Evolutionary conservation across 64 coral and sea anemone species (phyloP).

Genomic region (Montipora efflorescens): DNA sequence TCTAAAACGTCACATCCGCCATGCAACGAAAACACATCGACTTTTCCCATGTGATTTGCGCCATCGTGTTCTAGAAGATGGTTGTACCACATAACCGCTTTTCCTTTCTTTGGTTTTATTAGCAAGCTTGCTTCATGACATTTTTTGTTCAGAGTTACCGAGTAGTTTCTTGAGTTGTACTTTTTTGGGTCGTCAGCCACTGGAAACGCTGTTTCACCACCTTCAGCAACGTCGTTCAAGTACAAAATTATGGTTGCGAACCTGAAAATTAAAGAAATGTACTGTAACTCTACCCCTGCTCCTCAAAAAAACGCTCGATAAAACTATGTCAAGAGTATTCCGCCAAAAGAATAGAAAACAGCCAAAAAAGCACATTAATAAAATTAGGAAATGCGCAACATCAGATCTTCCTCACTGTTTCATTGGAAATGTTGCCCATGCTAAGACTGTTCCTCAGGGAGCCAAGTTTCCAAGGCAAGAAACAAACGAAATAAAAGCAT

Average conservation of each 20-base stretch:
- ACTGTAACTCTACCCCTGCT: too few species aligned
- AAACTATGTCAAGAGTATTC: too few species aligned
- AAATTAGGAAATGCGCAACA: too few species aligned
- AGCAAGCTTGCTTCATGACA: constrained; percentile 31
- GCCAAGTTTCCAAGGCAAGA: too few species aligned
- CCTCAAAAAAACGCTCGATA: too few species aligned
- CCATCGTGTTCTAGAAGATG: constrained; percentile 24
- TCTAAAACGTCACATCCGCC: constrained; percentile 49
- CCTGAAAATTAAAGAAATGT: not conserved
- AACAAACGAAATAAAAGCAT: too few species aligned
- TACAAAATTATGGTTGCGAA: constrained; percentile 33
- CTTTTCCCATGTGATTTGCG: constrained; percentile 20
- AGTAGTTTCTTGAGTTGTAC: not conserved
- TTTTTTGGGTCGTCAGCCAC: constrained; percentile 7
- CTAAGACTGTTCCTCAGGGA: too few species aligned
- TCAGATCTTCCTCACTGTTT: too few species aligned
- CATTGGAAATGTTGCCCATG: too few species aligned
- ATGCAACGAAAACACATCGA: constrained; percentile 2
- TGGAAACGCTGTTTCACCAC: constrained; percentile 38
- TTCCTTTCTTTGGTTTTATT: constrained; percentile 38
- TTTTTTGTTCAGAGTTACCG: constrained; percentile 22
- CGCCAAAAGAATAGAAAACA: too few species aligned
- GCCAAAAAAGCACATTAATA: too few species aligned
- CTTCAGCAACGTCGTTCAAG: constrained; percentile 26
- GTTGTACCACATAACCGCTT: constrained; percentile 41